Evolutionary conservation across 2,888 invertebrate genomes (phyloP).

Genomic region (Mactromeris polynyma): DNA sequence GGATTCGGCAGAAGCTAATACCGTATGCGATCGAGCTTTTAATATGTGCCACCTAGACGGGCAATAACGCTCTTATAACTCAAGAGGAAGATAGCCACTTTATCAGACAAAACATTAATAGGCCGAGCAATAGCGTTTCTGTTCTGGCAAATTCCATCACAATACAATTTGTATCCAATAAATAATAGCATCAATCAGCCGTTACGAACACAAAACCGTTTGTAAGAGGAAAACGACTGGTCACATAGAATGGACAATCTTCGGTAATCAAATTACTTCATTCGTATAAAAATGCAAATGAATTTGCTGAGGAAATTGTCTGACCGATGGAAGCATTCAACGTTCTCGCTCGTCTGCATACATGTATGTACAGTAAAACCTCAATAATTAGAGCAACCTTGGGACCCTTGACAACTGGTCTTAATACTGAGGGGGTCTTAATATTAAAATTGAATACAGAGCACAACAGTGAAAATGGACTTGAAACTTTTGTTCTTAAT

Average conservation of each 20-base stretch:
- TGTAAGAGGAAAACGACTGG: neutral
- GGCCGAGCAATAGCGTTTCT: neutral
- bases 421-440: too few species aligned
- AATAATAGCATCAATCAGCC: neutral
- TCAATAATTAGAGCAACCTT: too few species aligned
- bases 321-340: neutral
- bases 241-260: neutral
- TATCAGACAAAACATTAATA: neutral
- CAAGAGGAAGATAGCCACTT: neutral
- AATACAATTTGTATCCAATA: neutral
- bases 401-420: too few species aligned
- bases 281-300: constrained; percentile 5
- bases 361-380: too few species aligned
- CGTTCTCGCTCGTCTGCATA: neutral
- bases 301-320: neutral
- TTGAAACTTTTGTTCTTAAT: too few species aligned
- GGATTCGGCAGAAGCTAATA: neutral
- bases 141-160: constrained; percentile 4
- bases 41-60: neutral
- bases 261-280: neutral
- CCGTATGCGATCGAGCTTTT: neutral
- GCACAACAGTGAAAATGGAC: too few species aligned
- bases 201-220: neutral
- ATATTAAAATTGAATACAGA: too few species aligned
- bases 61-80: neutral